phyloP scores from a whole-genome alignment of 2,888 invertebrate genomes.

The Cartodere bifasciata region DNA sequence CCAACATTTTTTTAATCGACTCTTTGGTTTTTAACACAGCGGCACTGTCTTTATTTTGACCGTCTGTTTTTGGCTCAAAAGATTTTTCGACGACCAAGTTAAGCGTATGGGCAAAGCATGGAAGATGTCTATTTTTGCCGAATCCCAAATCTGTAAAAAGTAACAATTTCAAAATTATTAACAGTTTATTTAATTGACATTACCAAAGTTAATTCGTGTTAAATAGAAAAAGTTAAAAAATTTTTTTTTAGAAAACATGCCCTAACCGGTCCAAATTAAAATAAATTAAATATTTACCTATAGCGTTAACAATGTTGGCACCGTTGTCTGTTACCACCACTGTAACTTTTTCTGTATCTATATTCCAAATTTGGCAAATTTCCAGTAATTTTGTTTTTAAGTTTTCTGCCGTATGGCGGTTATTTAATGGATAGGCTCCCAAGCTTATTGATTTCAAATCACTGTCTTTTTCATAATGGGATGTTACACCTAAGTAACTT shows the following conservation, averaged over 20 bases:
- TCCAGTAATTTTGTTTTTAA: slow-evolving; percentile 5
- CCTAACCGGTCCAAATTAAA: no score
- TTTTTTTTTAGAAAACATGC: no score
- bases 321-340: slow-evolving; percentile 10
- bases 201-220: no score
- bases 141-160: no score
- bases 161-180: no score
- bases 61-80: slow-evolving; percentile 2
- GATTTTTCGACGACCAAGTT: slow-evolving; percentile 3
- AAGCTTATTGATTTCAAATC: slow-evolving; percentile 3
- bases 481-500: slow-evolving; percentile 10
- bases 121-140: slow-evolving; percentile 8
- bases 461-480: slow-evolving; percentile 3
- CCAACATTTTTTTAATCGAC: not conserved
- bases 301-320: slow-evolving; percentile 12
- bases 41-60: no score
- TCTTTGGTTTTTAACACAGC: no score
- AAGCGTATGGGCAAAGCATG: slow-evolving; percentile 7
- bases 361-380: slow-evolving; percentile 9
- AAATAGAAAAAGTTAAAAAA: no score
- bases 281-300: no score
- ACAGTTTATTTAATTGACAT: no score
- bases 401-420: slow-evolving; percentile 6
- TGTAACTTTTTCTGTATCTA: slow-evolving; percentile 9
- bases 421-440: slow-evolving; percentile 7